Evolutionary conservation across 2,888 invertebrate species (phyloP).

Genomic region (Lamproptera curius): DNA sequence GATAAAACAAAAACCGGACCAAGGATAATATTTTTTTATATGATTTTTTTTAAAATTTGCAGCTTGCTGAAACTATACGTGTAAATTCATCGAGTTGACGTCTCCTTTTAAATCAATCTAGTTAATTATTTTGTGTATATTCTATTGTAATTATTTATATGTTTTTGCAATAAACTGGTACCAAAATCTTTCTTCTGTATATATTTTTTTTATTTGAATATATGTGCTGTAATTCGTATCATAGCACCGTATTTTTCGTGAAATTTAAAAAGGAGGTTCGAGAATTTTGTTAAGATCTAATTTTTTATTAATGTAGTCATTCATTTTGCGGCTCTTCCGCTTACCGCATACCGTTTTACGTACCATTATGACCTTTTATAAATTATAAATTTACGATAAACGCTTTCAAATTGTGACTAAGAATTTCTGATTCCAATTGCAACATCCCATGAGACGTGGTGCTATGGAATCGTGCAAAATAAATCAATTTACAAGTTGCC

Average conservation of each 20-base stretch:
- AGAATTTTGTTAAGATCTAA: too few species aligned
- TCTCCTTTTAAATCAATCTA: slow-evolving; percentile 35
- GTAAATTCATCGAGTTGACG: slow-evolving; percentile 45
- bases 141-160: slow-evolving; percentile 66
- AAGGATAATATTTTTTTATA: slow-evolving; percentile 24
- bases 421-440: too few species aligned
- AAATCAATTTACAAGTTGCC: too few species aligned
- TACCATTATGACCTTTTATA: too few species aligned
- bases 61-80: slow-evolving; percentile 28
- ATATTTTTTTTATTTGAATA: background rate
- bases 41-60: slow-evolving; percentile 20
- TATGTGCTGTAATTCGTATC: background rate
- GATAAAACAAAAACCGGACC: slow-evolving; percentile 35
- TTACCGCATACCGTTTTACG: too few species aligned
- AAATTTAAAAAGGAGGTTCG: too few species aligned
- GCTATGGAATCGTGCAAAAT: too few species aligned
- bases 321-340: too few species aligned
- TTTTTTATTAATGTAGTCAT: too few species aligned
- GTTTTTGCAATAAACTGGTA: slow-evolving; percentile 61
- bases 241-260: background rate
- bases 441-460: too few species aligned
- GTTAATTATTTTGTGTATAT: slow-evolving; percentile 56
- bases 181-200: slow-evolving; percentile 32
- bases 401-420: too few species aligned
- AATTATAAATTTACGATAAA: too few species aligned